These are phyloP conservation scores for Solenodon paradoxus DNA, from an alignment of 2,113 vertebrate species.

Conservation along the genomic window DNA sequence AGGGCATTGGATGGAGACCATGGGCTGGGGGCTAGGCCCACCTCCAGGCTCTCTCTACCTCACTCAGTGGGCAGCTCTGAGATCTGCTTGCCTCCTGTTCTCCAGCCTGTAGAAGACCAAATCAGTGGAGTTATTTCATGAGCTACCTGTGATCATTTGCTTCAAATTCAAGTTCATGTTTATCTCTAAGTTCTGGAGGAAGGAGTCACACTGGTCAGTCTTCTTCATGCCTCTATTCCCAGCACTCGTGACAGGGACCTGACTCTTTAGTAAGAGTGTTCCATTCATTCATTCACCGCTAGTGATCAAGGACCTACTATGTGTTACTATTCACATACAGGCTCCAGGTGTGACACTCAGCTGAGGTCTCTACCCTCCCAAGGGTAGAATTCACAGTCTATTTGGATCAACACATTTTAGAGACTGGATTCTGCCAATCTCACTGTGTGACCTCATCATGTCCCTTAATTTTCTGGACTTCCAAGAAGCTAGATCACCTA, in stretches of 20 bases:
- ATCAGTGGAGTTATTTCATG: background rate
- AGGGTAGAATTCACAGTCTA: background rate
- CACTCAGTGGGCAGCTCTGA: background rate
- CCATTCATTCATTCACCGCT: background rate
- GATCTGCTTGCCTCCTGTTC: background rate
- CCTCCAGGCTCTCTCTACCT: too few relatives aligned
- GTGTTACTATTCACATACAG: accelerated
- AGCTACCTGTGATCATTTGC: background rate
- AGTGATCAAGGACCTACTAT: background rate
- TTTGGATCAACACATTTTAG: too few relatives aligned
- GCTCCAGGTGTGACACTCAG: background rate
- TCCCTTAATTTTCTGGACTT: background rate
- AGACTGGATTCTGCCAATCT: background rate
- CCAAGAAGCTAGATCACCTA: background rate
- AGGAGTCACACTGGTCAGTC: background rate
- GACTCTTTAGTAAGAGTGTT: too few relatives aligned
- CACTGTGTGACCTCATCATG: background rate
- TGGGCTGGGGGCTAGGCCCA: too few relatives aligned
- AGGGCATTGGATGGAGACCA: background rate
- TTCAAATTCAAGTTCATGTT: background rate
- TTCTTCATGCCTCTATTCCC: background rate
- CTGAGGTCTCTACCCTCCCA: background rate
- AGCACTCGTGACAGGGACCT: background rate
- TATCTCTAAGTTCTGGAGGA: background rate
- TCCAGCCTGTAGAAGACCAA: background rate